A percentile compares a stretch with the other conserved stretches of the same genome.
phyloP scores from a whole-genome alignment of 2,888 invertebrate genomes.

The Baccha elongata region DNA sequence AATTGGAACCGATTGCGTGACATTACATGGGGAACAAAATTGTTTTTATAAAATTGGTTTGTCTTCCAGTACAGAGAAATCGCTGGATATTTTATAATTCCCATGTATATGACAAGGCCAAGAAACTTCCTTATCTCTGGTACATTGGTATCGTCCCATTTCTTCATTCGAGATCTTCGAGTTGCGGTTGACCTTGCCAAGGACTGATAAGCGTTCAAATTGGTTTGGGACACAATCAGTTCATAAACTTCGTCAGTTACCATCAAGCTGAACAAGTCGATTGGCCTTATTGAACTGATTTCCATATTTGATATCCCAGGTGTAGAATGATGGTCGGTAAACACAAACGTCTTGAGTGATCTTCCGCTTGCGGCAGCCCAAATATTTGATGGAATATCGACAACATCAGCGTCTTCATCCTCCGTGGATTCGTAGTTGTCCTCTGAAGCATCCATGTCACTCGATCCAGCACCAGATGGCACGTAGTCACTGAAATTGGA shows the following conservation, averaged over 20 bases:
- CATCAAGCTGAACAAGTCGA: slow-evolving; percentile 43
- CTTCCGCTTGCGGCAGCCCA: too few relatives aligned
- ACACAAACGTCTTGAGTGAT: too few relatives aligned
- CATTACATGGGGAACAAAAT: background rate
- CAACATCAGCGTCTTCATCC: slow-evolving; percentile 19
- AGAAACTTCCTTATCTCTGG: slow-evolving; percentile 25
- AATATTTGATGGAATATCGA: slow-evolving; percentile 20
- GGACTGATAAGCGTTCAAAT: slow-evolving; percentile 20
- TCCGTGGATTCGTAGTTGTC: slow-evolving; percentile 22
- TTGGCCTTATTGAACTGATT: slow-evolving; percentile 43
- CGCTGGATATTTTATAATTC: slow-evolving; percentile 44
- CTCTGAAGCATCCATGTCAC: slow-evolving; percentile 18
- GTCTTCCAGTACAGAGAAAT: slow-evolving; percentile 23
- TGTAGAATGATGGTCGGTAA: background rate
- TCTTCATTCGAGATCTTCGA: too few relatives aligned
- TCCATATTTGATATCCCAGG: too few relatives aligned
- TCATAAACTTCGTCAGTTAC: slow-evolving; percentile 41
- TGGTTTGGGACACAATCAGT: slow-evolving; percentile 36
- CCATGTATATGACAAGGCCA: slow-evolving; percentile 40
- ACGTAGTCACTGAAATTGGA: slow-evolving; percentile 28
- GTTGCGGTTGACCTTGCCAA: slow-evolving; percentile 17
- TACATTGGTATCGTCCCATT: too few relatives aligned
- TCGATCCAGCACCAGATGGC: slow-evolving; percentile 22
- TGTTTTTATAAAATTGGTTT: slow-evolving; percentile 29
- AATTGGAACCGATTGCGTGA: background rate